Base-by-base conservation (phyloP, 30 jellyfish, hydroid and myxozoan genomes). In the Hydractinia symbiolongicarpus region DNA sequence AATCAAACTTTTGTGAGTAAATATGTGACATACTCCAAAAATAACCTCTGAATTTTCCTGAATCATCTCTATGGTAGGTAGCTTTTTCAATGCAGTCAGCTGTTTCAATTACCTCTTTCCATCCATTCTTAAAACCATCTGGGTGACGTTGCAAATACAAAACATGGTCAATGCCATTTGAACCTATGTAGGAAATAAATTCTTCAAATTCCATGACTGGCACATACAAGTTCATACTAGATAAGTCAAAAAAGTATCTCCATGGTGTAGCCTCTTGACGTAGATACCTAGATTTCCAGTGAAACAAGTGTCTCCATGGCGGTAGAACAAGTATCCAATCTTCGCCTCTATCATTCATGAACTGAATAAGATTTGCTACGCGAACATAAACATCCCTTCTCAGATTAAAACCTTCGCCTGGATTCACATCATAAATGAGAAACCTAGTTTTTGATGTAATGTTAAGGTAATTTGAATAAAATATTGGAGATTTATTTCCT, bases 361-460 rank as follows among this genome's bases (percentile, higher is more conserved):
- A 71, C 78, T 93, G 79, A n/a, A 93, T 88, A 9, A 93, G 91
- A 81, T 87, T 87, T 54, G 98, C 98, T 61, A 77, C 96, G 30
- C 98, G 86, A 8, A 84, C 61, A 79, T 82, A 87, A 14, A 93
- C 98, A 84, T 93, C 98, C 20, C 98, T 67, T 60, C 98, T 67
- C 14, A 93, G 83, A 73, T 93, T 93, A 83, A 92, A 93, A 5
- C 98, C 98, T 68, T 93, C 98, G 4, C 96, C 98, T 5, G 96
- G 96, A 73, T 93, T 93, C 9, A 93, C 98, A 40, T 86, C 98
- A 67, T 93, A 88, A 54, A 93, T 67, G 4, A 93, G 11, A 82
- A 57, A 93, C 82, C 89, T 93, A 4, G 95, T 87, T 8, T 68
- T 54, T 15, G 61, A 13, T 68, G 86, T 81, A 9, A 69, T 52